These are phyloP conservation scores for Rhagonycha lutea DNA, from an alignment of 2,888 invertebrate genomes.

Conservation along the genomic window DNA sequence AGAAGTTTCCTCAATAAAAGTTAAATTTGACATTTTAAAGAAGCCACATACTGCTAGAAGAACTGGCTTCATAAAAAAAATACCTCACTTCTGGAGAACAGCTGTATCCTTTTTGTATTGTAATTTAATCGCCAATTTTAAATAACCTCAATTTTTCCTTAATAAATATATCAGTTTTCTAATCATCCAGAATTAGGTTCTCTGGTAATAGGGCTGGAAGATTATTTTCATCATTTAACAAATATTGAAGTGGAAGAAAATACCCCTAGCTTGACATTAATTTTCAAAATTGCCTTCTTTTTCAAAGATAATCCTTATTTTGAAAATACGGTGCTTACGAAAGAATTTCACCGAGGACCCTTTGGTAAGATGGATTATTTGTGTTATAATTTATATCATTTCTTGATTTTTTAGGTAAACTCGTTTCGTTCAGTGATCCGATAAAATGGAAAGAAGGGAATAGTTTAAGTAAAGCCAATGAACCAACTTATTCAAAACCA, in stretches of 20 bases:
- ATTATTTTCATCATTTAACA: constrained; percentile 71
- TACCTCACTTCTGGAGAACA: constrained; percentile 84
- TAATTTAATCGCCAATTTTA: constrained; percentile 17
- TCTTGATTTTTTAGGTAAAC: constrained; percentile 59
- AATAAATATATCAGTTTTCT: constrained; percentile 64
- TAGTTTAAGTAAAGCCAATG: constrained; percentile 66
- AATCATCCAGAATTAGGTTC: constrained; percentile 86
- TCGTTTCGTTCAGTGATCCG: constrained; percentile 72
- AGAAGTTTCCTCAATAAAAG: constrained; percentile 81
- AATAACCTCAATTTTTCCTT: constrained; percentile 40
- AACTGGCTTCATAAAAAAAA: constrained; percentile 74
- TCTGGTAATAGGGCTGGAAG: constrained; percentile 80
- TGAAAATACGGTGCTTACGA: constrained; percentile 76
- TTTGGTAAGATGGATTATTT: constrained; percentile 53
- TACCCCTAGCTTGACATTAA: constrained; percentile 80
- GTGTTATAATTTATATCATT: neutral
- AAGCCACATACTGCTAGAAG: constrained; percentile 79
- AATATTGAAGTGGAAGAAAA: constrained; percentile 83
- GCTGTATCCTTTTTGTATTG: constrained; percentile 65
- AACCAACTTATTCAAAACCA: constrained; percentile 60
- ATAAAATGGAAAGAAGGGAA: constrained; percentile 83
- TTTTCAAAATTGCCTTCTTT: constrained; percentile 76
- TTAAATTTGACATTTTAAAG: constrained; percentile 79
- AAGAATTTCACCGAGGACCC: constrained; percentile 75
- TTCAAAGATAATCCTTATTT: constrained; percentile 85